A percentile compares a stretch with the other conserved stretches of the same genome.
phyloP scores from a whole-genome alignment of 2,888 invertebrate species.

The Ephialtes manifestator region DNA sequence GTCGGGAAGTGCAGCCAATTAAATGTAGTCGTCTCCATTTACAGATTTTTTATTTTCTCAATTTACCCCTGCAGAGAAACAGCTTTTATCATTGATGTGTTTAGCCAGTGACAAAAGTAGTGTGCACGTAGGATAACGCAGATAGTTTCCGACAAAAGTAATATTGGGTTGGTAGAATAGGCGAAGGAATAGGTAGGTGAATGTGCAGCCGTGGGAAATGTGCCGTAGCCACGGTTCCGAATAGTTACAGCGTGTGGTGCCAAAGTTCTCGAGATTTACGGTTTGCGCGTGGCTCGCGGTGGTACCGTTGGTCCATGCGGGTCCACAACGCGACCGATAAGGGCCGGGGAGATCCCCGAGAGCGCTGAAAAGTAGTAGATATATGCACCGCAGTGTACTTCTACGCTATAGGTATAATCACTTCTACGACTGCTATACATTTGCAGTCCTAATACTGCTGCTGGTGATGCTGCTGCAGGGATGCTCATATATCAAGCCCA shows the following conservation, averaged over 20 bases:
- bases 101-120: neutral
- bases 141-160: slow-evolving; percentile 58
- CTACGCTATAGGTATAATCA: neutral
- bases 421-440: neutral
- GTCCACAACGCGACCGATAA: slow-evolving; percentile 57
- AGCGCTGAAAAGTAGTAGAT: slow-evolving; percentile 47
- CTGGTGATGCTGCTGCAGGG: slow-evolving; percentile 37
- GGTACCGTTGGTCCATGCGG: slow-evolving; percentile 40
- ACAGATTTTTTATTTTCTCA: too few relatives aligned
- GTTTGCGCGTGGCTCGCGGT: slow-evolving; percentile 48
- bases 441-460: slow-evolving; percentile 51
- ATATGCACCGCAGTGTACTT: slow-evolving; percentile 17
- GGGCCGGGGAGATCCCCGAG: slow-evolving; percentile 41
- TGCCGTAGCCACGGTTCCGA: slow-evolving; percentile 19
- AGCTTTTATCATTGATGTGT: too few relatives aligned
- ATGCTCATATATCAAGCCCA: slow-evolving; percentile 52
- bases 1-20: too few relatives aligned
- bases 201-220: slow-evolving; percentile 40
- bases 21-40: too few relatives aligned
- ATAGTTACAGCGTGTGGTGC: slow-evolving; percentile 50
- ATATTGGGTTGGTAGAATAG: slow-evolving; percentile 42
- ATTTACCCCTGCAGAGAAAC: neutral
- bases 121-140: neutral
- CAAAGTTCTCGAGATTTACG: slow-evolving; percentile 65
- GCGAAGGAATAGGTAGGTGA: neutral